Evolutionary conservation across 2,797 vertebrate species (phyloP).

Genomic region (Hoplostethus mediterraneus): DNA sequence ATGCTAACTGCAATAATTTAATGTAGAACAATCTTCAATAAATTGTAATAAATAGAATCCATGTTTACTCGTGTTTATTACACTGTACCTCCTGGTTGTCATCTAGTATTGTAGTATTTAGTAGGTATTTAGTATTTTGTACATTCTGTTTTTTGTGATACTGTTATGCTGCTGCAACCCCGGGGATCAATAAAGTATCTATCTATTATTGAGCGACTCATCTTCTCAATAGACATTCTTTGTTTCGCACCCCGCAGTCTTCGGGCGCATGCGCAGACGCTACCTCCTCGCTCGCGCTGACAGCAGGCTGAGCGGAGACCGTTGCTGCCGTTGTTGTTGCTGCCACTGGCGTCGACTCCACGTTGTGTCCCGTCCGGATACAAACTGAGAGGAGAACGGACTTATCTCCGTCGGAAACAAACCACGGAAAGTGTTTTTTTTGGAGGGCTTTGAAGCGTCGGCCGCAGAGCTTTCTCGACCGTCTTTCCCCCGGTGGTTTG

Average conservation of each 20-base stretch:
- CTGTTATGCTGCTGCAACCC: no score
- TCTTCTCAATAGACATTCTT: conserved; percentile 44
- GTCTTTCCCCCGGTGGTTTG: conserved; percentile 19
- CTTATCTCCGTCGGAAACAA: conserved; percentile 1
- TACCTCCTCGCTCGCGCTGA: conserved; percentile 35
- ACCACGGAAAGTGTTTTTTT: conserved; percentile 12
- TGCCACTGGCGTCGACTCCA: conserved; percentile 25
- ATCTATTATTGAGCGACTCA: accelerated
- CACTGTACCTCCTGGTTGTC: no score
- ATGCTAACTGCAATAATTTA: no score
- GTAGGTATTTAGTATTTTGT: no score
- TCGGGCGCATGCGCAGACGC: conserved; percentile 58
- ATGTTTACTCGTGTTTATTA: no score
- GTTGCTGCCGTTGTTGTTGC: conserved; percentile 16
- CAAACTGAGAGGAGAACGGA: conserved; percentile 28
- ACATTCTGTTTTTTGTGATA: no score
- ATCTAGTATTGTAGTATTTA: no score
- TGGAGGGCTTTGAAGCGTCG: not conserved
- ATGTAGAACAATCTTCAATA: no score
- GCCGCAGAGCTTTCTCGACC: not conserved
- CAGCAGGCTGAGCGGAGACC: conserved; percentile 46
- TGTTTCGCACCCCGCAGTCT: conserved; percentile 42
- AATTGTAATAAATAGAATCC: no score
- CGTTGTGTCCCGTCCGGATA: conserved; percentile 45
- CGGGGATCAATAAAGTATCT: no score